These are phyloP conservation scores for Lasioglossum villosulum DNA, from an alignment of 2,888 invertebrate genomes.

Conservation along the genomic window DNA sequence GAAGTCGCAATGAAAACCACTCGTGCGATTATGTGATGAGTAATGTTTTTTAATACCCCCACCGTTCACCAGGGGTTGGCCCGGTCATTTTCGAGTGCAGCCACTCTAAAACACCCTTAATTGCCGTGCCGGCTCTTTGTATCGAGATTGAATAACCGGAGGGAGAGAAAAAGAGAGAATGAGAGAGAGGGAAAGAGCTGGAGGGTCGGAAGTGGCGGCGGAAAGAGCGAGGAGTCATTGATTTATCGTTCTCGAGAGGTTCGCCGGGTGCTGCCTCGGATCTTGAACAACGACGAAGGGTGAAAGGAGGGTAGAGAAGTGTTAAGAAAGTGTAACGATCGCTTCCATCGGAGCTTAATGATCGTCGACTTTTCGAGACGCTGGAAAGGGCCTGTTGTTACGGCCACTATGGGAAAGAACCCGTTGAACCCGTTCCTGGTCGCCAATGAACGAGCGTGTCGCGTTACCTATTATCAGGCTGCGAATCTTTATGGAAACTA, in stretches of 20 bases:
- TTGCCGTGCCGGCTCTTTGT: constrained; percentile 78
- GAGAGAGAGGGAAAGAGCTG: constrained; percentile 25
- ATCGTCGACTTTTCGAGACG: constrained; percentile 62
- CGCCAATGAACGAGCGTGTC: neutral
- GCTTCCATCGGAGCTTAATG: constrained; percentile 64
- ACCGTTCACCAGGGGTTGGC: constrained; percentile 57
- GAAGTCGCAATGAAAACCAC: constrained; percentile 63
- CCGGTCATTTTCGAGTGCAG: constrained; percentile 76
- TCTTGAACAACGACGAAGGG: constrained; percentile 64
- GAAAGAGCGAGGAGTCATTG: constrained; percentile 74
- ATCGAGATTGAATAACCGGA: constrained; percentile 49
- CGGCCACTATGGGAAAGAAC: constrained; percentile 38
- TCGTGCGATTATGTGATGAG: constrained; percentile 84
- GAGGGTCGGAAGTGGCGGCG: constrained; percentile 51
- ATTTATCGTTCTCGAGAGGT: constrained; percentile 74
- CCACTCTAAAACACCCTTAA: constrained; percentile 85
- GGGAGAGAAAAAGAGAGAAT: constrained; percentile 23
- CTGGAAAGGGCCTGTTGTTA: constrained; percentile 38
- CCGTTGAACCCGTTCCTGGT: neutral
- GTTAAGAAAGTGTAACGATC: constrained; percentile 72
- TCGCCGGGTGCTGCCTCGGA: constrained; percentile 62
- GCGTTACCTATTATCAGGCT: neutral
- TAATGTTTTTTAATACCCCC: constrained; percentile 84
- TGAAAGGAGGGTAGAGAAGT: constrained; percentile 28
- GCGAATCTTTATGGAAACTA: neutral